Conservation (phyloP, 2,888 invertebrate genomes). For the Spisula subtruncata region DNA sequence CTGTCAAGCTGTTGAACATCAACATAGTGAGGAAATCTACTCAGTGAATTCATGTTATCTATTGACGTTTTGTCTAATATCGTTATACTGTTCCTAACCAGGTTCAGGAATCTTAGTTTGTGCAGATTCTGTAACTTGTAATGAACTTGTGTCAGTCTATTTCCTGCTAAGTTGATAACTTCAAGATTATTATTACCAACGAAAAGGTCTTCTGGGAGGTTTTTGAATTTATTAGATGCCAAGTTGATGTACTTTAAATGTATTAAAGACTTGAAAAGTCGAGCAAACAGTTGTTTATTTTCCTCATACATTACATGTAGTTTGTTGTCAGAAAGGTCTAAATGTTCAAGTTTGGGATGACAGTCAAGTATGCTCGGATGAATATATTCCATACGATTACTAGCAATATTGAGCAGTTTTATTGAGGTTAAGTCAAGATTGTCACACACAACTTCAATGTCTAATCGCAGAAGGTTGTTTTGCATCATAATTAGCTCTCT, state of each 20-base stretch:
- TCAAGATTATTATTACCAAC: not conserved
- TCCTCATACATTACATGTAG: not conserved
- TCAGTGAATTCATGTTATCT: not conserved
- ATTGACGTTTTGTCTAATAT: not conserved
- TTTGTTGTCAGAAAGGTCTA: constrained; percentile 33
- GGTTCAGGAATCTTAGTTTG: not conserved
- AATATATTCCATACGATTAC: constrained; percentile 20
- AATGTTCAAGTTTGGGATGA: not conserved
- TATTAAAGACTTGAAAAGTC: not conserved
- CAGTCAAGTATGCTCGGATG: constrained; percentile 21
- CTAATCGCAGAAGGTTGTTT: not conserved
- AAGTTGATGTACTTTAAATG: not conserved
- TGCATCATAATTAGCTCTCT: not conserved
- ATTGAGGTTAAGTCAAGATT: not conserved
- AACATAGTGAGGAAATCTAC: not conserved
- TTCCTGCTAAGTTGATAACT: constrained; percentile 11
- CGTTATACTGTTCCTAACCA: not conserved
- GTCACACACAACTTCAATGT: not conserved
- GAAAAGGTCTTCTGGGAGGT: constrained; percentile 1
- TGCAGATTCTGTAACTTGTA: not conserved
- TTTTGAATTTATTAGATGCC: not conserved
- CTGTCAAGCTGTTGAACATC: not conserved
- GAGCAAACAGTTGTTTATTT: not conserved
- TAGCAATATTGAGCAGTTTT: not conserved
- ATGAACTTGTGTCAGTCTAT: constrained; percentile 4